Base-by-base conservation (phyloP, 2,888 invertebrate genomes). In the Galerucella calmariensis region DNA sequence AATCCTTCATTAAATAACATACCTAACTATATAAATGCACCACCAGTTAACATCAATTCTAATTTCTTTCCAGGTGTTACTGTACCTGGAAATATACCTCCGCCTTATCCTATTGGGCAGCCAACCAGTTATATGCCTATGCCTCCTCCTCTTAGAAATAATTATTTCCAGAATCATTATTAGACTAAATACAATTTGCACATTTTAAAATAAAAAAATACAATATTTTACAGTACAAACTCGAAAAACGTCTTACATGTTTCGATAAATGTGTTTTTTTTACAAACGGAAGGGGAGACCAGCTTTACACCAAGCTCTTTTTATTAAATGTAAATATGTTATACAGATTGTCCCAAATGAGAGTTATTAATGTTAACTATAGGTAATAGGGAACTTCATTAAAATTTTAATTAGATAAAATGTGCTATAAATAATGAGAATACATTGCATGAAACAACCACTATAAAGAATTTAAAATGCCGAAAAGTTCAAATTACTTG, bases 71-170 rank as follows among this genome's bases (percentile, higher is more conserved):
- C 88, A 3, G 88, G 88, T 51, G 63, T 65, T 65, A 46, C 9
- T 20, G 46, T 65, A 16, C 63, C 63, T 46, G 63, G 63, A 65
- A 20, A 20, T 65, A 83, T 88, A 73, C 83, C 84, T 12, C 76
- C 72, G 14, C 81, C 83, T 16, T 86, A 87, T 65, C 88, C 79
- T n/a, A 62, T 77, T 35, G 73, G 75, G 9, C 73, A 73, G 4
- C 66, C 75, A 56, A 56, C 16, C 10, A 56, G 16, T 56, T 56
- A 91, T 79, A 95, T 95, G 94, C 95, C 95, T 12, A 93, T 94
- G 91, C 75, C 75, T 1, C 59, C 69, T 67, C 73, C 75, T 1
- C 90, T 90, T 27, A 79, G 81, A 61, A 80, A 81, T 74, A 82
- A 82, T 70, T 87, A 84, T 79, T 86, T 85, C 76, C 86, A 85